Evolutionary conservation across 2,888 invertebrate species (phyloP).

Genomic region (Strigamia transsilvanica): DNA sequence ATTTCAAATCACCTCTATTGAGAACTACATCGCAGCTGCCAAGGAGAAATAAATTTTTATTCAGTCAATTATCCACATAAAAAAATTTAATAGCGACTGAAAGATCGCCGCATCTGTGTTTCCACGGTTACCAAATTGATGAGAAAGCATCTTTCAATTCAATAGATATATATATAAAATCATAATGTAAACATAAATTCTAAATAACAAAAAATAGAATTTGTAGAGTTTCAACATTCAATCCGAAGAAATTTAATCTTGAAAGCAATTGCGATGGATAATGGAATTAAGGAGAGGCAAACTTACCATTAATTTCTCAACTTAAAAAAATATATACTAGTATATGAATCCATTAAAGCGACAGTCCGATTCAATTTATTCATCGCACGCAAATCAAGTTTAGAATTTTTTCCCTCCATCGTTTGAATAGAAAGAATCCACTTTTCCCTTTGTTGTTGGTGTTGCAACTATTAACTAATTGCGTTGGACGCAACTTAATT

Average conservation of each 20-base stretch:
- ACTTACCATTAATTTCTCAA: neutral
- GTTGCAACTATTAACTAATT: slow-evolving; percentile 39
- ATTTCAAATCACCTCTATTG: neutral
- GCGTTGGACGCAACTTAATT: slow-evolving; percentile 25
- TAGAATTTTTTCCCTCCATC: neutral
- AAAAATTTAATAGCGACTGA: slow-evolving; percentile 4
- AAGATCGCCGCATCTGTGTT: slow-evolving; percentile 1
- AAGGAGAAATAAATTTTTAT: slow-evolving; percentile 29
- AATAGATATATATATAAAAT: neutral
- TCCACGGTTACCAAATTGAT: slow-evolving; percentile 6
- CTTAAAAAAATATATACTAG: neutral
- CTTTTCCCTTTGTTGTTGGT: neutral
- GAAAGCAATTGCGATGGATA: neutral
- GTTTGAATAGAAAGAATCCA: neutral
- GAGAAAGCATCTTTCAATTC: neutral
- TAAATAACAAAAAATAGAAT: neutral
- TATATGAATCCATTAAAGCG: neutral
- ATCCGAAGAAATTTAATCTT: neutral
- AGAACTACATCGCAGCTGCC: slow-evolving; percentile 10
- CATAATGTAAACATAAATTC: neutral
- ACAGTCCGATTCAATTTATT: slow-evolving; percentile 27
- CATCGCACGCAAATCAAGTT: slow-evolving; percentile 12
- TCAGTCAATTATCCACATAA: neutral
- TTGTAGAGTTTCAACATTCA: neutral
- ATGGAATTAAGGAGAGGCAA: neutral